Evolutionary conservation across 2,797 vertebrate genomes (phyloP), one percentile per base, ranked within the genome.

Genomic region (Pachyuromys duprasi): DNA sequence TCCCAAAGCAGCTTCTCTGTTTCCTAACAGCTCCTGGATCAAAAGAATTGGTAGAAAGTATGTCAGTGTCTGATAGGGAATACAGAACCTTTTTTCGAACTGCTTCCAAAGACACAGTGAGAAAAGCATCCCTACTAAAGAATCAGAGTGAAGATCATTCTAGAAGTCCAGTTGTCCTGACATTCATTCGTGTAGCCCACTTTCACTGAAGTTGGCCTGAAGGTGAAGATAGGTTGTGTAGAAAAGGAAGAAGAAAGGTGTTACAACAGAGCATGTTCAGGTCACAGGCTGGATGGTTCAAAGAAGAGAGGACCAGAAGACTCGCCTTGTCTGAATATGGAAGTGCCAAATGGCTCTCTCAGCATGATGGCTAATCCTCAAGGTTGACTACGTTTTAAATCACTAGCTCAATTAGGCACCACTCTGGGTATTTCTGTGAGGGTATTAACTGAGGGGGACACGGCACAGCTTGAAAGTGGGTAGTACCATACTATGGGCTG

Each of bases 261-360:
- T 28, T 45, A 67, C 0, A 3, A 18, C 18, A 11, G 55, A 20
- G 17, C 55, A 1, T 75, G n/a, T 15, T 72, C 5, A 0, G 26
- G 22, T 36, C 65, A 65, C 3, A 26, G 65, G 22, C 42, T 69
- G 8, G 78, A 28, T 8, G 26, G 18, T 26, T 12, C 74, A 45
- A 67, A 45, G 67, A 92, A 80, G 72, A 12, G 36, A 14, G 63
- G 33, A 49, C 6, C 4, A 31, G 18, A 39, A 82, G 36, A 53
- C 22, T 39, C 8, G 26, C 22, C 20, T 53, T 39, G 12, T 26
- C 45, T 36, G 2, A 0, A 3, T 1, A 81, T 83, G 20, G 1
- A 55, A 93, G n/a, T 62, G 24, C n/a, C 31, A 81, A 72, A 53
- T 14, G 4, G 22, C 53, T 86, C 20, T 8, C 20, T 76, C 45